phyloP scores from a whole-genome alignment of 2,888 invertebrate genomes.

The Tetragnatha montana region DNA sequence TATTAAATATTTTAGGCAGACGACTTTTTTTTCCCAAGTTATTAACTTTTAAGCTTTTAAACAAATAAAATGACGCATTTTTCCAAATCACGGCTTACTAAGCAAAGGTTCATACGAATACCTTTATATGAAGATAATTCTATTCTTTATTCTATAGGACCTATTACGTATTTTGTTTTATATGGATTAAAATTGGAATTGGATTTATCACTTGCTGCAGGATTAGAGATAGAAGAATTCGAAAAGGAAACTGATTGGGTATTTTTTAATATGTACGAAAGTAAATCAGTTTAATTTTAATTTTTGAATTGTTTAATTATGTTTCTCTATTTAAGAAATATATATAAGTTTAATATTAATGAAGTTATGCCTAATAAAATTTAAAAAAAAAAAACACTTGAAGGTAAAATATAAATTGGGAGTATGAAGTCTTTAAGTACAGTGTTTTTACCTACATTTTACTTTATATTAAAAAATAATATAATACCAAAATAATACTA shows the following conservation, averaged over 20 bases:
- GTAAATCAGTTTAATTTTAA: not conserved
- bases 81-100: not conserved
- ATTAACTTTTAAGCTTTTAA: not conserved
- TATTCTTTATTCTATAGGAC: not conserved
- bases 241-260: not conserved
- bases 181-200: not conserved
- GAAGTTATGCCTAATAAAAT: too few species aligned
- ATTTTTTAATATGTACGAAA: slow-evolving; percentile 5
- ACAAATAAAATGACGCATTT: not conserved
- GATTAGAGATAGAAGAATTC: slow-evolving; percentile 12
- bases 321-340: too few species aligned
- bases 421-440: too few species aligned
- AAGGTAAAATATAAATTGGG: too few species aligned
- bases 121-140: not conserved
- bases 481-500: too few species aligned
- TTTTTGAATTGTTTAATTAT: not conserved
- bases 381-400: too few species aligned
- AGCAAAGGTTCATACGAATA: not conserved
- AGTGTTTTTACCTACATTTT: too few species aligned
- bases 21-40: not conserved
- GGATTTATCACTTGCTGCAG: not conserved
- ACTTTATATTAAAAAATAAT: too few species aligned
- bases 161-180: not conserved
- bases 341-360: too few species aligned
- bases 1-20: not conserved